Conservation (phyloP, 2,797 vertebrate genomes). For the Trichosurus vulpecula region DNA sequence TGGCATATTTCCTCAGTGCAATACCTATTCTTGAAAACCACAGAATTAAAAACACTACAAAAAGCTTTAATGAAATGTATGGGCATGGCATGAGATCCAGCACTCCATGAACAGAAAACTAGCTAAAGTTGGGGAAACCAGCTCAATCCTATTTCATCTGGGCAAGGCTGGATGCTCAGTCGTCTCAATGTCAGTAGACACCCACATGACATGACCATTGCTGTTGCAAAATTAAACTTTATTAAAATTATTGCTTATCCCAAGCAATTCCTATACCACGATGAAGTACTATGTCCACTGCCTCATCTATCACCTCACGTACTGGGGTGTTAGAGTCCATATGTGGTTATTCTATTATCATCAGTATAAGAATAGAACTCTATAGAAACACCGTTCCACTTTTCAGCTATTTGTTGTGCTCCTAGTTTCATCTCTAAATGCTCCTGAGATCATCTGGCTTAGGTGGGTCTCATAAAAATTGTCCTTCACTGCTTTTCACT, state of each 20-base stretch:
- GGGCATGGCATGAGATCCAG: not conserved
- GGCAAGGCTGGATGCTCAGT: not conserved
- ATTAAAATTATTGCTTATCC: not conserved
- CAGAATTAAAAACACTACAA: not conserved
- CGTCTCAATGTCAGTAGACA: not conserved
- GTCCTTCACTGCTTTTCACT: not conserved
- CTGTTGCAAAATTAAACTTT: not conserved
- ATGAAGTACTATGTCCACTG: not conserved
- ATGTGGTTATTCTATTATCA: not conserved
- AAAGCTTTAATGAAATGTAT: not conserved
- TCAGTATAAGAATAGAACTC: not conserved
- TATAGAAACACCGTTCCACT: not conserved
- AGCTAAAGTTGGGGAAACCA: not conserved
- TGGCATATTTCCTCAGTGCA: not conserved
- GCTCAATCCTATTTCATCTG: not conserved
- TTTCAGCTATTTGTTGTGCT: not conserved
- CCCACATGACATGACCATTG: not conserved
- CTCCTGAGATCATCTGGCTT: not conserved
- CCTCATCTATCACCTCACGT: not conserved
- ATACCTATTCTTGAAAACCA: not conserved
- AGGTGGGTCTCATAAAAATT: not conserved
- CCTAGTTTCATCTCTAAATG: not conserved
- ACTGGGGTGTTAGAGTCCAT: not conserved
- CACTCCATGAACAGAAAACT: not conserved
- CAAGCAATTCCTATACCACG: not conserved